phyloP scores from a whole-genome alignment of 1,140 invertebrate genomes.

The Lamellibrachia luymesi region DNA sequence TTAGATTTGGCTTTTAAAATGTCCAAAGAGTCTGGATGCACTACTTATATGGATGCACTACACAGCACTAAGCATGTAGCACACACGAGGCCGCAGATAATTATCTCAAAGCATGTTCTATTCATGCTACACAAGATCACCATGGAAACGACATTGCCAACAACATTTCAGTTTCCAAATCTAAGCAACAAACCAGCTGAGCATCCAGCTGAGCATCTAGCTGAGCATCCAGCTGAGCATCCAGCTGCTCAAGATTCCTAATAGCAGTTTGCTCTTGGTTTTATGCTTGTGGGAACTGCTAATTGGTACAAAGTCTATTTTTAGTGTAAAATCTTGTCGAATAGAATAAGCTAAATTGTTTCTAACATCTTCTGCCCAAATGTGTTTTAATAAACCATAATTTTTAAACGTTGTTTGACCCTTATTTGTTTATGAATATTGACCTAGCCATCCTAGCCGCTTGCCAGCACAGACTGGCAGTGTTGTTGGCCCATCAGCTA shows the following conservation, averaged over 20 bases:
- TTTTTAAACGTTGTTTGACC: neutral
- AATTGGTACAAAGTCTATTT: neutral
- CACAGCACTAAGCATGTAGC: neutral
- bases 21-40: too few relatives aligned
- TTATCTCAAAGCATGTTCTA: neutral
- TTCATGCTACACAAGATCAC: neutral
- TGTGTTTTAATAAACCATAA: neutral
- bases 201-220: too few relatives aligned
- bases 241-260: neutral
- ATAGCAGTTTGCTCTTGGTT: neutral
- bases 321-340: neutral
- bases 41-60: too few relatives aligned
- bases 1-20: too few relatives aligned
- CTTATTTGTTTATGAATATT: neutral
- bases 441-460: neutral
- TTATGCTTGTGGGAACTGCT: neutral
- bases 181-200: neutral
- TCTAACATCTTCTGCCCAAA: neutral
- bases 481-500: too few relatives aligned
- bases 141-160: neutral
- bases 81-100: neutral
- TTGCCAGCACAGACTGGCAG: too few relatives aligned
- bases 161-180: neutral
- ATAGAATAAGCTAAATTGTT: neutral
- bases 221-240: neutral